Conservation (phyloP, 1,140 invertebrate species). For the Limonius californicus region DNA sequence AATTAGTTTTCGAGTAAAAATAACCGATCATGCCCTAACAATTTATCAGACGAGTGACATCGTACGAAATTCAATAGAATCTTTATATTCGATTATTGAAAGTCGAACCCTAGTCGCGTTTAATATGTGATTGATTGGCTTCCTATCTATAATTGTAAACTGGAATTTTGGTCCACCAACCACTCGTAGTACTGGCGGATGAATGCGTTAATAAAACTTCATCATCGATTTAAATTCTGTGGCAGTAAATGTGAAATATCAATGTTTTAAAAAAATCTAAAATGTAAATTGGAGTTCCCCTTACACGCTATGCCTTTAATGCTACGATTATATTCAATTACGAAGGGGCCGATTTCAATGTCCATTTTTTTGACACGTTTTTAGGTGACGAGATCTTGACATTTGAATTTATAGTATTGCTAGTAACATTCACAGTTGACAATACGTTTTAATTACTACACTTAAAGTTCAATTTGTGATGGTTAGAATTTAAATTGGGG, state of each 20-base stretch:
- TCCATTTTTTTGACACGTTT: conserved; percentile 1
- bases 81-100: not conserved
- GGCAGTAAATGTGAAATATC: not conserved
- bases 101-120: not conserved
- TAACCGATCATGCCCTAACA: conserved; percentile 13
- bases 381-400: conserved; percentile 1
- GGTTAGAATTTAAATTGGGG: not conserved
- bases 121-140: conserved; percentile 3
- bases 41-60: conserved; percentile 3
- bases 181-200: too few species aligned
- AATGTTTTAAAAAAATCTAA: not conserved
- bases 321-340: not conserved
- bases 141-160: not conserved
- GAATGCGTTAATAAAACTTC: too few species aligned
- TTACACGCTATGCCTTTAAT: too few species aligned
- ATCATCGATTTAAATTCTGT: too few species aligned
- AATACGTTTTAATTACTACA: conserved; percentile 1
- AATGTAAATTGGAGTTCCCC: not conserved
- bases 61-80: conserved; percentile 9
- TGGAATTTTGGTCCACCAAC: not conserved
- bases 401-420: conserved; percentile 5
- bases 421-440: too few species aligned
- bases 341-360: not conserved
- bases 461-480: not conserved
- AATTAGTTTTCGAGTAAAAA: conserved; percentile 7